phyloP scores from a whole-genome alignment of 2,888 invertebrate genomes.

The Sphinx pinastri region DNA sequence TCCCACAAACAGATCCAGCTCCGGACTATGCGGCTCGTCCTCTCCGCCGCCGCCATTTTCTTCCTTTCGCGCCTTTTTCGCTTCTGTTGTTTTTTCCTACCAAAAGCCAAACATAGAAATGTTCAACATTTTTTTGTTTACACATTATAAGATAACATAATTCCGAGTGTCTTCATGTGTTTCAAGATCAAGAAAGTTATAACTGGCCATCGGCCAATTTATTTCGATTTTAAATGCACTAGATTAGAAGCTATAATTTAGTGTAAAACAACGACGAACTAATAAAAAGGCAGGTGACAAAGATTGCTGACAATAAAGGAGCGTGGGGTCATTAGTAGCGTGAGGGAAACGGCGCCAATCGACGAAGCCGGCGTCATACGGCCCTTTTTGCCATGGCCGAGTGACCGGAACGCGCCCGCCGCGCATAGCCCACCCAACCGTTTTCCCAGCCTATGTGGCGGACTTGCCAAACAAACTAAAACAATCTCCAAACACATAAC shows the following conservation, averaged over 20 bases:
- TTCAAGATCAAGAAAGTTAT: slow-evolving; percentile 59
- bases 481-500: slow-evolving; percentile 27
- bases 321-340: slow-evolving; percentile 75
- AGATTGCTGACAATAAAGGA: slow-evolving; percentile 74
- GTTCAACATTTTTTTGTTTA: slow-evolving; percentile 45
- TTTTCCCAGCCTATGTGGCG: slow-evolving; percentile 44
- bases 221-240: slow-evolving; percentile 50
- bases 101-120: slow-evolving; percentile 32
- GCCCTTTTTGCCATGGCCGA: slow-evolving; percentile 71
- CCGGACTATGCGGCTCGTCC: slow-evolving; percentile 85
- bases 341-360: slow-evolving; percentile 67
- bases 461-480: slow-evolving; percentile 12
- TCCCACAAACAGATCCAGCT: slow-evolving; percentile 73
- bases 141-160: slow-evolving; percentile 40
- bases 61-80: slow-evolving; percentile 91
- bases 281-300: slow-evolving; percentile 77
- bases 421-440: slow-evolving; percentile 63
- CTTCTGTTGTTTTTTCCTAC: slow-evolving; percentile 89
- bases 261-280: slow-evolving; percentile 56
- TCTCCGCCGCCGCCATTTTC: slow-evolving; percentile 88
- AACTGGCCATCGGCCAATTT: slow-evolving; percentile 67
- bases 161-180: slow-evolving; percentile 41
- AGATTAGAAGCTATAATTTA: slow-evolving; percentile 47
- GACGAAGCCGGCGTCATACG: slow-evolving; percentile 70
- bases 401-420: slow-evolving; percentile 73